A percentile compares a stretch with the other conserved stretches of the same genome.
phyloP scores from a whole-genome alignment of 2,888 invertebrate species.

The Ormyrus nitidulus region DNA sequence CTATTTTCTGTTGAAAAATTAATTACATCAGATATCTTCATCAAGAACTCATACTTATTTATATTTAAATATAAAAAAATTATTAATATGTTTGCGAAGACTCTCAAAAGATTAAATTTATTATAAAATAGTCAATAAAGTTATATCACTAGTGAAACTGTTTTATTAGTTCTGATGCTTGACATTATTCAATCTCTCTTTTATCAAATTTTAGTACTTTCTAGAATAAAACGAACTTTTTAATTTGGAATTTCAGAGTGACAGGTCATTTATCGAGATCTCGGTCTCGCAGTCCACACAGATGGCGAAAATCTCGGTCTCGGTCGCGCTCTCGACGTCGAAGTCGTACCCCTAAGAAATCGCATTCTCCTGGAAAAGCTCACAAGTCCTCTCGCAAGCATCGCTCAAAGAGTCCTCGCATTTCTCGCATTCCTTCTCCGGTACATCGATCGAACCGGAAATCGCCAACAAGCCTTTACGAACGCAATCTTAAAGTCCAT shows the following conservation, averaged over 20 bases:
- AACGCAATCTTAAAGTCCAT: conserved; percentile 72
- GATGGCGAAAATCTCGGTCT: conserved; percentile 62
- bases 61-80: no score
- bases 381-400: conserved; percentile 75
- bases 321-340: conserved; percentile 80
- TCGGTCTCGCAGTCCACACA: conserved; percentile 53
- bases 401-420: conserved; percentile 76
- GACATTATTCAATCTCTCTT: no score
- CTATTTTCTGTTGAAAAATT: no score
- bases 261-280: conserved; percentile 49
- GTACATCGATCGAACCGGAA: conserved; percentile 68
- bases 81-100: no score
- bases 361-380: conserved; percentile 61
- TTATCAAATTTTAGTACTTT: no score
- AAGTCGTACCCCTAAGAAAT: conserved; percentile 68
- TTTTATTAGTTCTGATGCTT: no score
- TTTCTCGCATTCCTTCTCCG: conserved; percentile 73
- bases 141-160: no score
- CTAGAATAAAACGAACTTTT: no score
- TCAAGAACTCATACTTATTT: no score
- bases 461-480: conserved; percentile 70
- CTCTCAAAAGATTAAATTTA: no score
- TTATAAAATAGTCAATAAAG: no score
- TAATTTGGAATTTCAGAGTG: conserved; percentile 29
- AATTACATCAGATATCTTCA: no score